Evolutionary conservation across 2,797 vertebrate species (phyloP), one percentile per base, ranked within the genome.

Genomic region (Meriones psammophilus): DNA sequence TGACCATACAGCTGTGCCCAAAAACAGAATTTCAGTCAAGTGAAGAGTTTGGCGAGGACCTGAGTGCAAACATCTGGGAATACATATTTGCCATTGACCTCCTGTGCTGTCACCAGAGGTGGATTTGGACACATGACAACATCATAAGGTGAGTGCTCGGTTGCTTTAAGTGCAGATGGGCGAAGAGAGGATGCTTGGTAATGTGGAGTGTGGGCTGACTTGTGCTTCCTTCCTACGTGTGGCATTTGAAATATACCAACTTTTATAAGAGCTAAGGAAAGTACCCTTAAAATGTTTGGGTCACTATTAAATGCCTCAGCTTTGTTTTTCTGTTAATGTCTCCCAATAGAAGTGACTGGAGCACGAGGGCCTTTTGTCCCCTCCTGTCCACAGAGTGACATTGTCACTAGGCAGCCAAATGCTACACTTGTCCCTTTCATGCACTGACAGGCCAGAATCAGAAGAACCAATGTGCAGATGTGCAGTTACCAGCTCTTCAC

Each of bases 71-170:
- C 88, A 98, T 99, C 1, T 99, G 99, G 99, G 99, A 99, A 89
- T 98, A 98, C 20, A 92, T 99, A 87, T 99, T 99, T 96, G 98
- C 99, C 8, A 95, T 99, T 88, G 99, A 99, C 30, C 98, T 99
- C 7, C 98, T 99, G 39, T 99, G 99, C 97, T 98, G 98, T 93
- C 99, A 99, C 74, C 98, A 99, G 96, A 99, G 98, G 69, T 99
- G 99, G 99, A 97, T 98, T 58, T 99, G 99, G 99, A 99, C 99
- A 13, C 99, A 99, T 89, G 98, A 99, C 62, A 98, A 99, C 96
- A 95, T 99, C 66, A 99, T 99, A 97, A 98, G 99, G 99, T 99
- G 97, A 95, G 92, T 24, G 0, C 74, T 71, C 33, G 46, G 33
- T 36, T 39, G 7, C 36, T 9, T 79, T 12, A 50, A 33, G 30